A percentile compares a stretch with the other conserved stretches of the same genome.
Conservation (phyloP, 2,113 vertebrate genomes). For the Chaetops frenatus region DNA sequence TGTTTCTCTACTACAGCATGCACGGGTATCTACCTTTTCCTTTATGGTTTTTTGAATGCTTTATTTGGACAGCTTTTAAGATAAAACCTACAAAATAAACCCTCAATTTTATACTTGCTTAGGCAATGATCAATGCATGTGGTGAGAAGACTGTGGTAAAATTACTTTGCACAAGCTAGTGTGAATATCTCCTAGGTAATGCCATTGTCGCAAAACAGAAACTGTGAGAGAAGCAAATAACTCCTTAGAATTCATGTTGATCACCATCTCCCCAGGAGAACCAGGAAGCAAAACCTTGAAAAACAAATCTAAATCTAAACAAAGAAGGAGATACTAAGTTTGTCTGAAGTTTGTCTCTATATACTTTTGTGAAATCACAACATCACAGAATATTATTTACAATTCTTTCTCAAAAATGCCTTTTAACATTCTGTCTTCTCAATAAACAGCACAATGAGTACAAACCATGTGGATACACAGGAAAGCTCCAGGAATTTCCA, state of each 20-base stretch:
- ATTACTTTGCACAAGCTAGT: rapidly evolving
- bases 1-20: background rate
- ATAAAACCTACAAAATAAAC: background rate
- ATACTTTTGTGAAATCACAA: background rate
- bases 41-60: background rate
- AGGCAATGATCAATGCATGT: background rate
- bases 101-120: background rate
- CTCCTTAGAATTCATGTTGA: background rate
- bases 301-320: background rate
- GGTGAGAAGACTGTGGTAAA: background rate
- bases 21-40: background rate
- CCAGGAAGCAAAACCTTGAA: background rate
- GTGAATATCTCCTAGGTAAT: background rate
- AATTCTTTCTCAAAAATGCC: background rate
- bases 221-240: background rate
- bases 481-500: background rate
- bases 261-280: background rate
- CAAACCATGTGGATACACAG: background rate
- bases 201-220: background rate
- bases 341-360: background rate
- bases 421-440: background rate
- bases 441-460: background rate
- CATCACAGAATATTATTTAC: background rate
- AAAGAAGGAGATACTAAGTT: background rate
- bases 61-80: background rate